Conservation (phyloP, 2,113 vertebrate species). For the Pedetes capensis region DNA sequence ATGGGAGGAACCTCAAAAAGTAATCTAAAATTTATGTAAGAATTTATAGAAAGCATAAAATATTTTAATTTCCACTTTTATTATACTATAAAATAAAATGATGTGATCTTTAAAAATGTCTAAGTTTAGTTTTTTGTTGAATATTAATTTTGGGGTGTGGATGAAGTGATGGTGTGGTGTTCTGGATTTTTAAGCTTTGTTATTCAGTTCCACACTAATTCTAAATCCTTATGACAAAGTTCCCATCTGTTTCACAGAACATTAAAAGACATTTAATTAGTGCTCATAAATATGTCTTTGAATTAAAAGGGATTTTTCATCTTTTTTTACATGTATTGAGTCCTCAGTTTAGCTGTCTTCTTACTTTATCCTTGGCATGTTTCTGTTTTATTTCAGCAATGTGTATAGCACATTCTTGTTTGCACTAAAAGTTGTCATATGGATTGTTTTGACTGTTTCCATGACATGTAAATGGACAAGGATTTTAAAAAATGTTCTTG, state of each 20-base stretch:
- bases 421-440: conserved; percentile 52
- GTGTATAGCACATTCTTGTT: conserved; percentile 35
- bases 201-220: background rate
- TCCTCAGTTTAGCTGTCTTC: background rate
- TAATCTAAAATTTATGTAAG: background rate
- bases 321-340: background rate
- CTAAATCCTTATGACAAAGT: background rate
- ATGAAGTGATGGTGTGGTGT: background rate
- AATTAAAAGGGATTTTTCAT: background rate
- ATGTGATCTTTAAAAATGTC: background rate
- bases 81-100: background rate
- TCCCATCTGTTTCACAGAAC: conserved; percentile 4
- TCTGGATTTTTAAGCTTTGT: background rate
- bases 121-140: conserved; percentile 26
- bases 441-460: conserved; percentile 69
- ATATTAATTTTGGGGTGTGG: background rate
- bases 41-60: conserved; percentile 1
- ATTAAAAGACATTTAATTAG: background rate
- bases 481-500: conserved; percentile 51
- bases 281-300: background rate
- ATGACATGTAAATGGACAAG: conserved; percentile 51
- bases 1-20: background rate
- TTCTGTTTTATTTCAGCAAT: conserved; percentile 49
- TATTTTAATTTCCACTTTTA: conserved; percentile 18
- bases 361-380: background rate